These are phyloP conservation scores for Heliconius cydno DNA, from an alignment of 2,888 invertebrate species.

Conservation along the genomic window DNA sequence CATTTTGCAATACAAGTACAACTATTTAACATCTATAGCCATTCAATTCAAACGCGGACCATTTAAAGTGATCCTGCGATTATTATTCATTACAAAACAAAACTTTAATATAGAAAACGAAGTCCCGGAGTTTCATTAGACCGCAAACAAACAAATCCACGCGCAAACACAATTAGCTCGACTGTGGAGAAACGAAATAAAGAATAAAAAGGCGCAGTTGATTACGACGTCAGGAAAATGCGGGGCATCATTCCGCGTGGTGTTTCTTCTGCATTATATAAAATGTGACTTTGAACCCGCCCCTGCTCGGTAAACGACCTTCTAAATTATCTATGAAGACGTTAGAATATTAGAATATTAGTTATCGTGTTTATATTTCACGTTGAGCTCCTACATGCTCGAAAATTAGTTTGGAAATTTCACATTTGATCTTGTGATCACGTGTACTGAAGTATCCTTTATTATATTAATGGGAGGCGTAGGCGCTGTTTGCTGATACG, in stretches of 20 bases:
- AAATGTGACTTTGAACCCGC: conserved; percentile 41
- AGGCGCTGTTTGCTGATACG: conserved; percentile 13
- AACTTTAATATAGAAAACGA: conserved; percentile 30
- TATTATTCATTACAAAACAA: conserved; percentile 28
- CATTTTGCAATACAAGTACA: background rate
- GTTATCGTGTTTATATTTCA: conserved; percentile 30
- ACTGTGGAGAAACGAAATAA: conserved; percentile 29
- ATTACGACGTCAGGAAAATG: conserved; percentile 63
- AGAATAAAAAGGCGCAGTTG: conserved; percentile 47
- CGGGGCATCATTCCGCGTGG: conserved; percentile 40
- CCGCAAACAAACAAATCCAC: conserved; percentile 32
- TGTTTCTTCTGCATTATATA: conserved; percentile 41
- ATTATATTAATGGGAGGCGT: conserved; percentile 19
- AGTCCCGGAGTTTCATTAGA: conserved; percentile 22
- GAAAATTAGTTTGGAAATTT: conserved; percentile 35
- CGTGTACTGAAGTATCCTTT: conserved; percentile 32
- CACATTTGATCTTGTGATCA: conserved; percentile 32
- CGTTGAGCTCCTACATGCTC: conserved; percentile 9
- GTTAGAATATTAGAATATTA: conserved; percentile 17
- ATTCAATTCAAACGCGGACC: conserved; percentile 24
- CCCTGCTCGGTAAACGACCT: conserved; percentile 44
- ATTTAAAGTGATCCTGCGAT: conserved; percentile 22
- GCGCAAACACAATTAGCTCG: conserved; percentile 29
- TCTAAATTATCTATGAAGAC: conserved; percentile 33
- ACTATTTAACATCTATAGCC: conserved; percentile 11